Evolutionary conservation across 2,113 vertebrate species (phyloP).

Genomic region (Oenanthe oenanthe): DNA sequence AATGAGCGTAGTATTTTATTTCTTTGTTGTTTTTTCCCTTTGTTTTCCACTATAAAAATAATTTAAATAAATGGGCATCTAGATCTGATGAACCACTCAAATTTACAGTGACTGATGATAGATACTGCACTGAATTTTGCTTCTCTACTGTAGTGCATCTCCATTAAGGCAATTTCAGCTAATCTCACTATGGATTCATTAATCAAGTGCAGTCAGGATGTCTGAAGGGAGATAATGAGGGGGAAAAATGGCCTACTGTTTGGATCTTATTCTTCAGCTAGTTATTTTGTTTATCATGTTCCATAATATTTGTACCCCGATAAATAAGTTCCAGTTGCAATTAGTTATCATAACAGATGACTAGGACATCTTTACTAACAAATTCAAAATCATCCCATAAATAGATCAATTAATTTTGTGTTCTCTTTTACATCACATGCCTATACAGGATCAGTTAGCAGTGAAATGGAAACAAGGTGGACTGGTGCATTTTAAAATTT

Average conservation of each 20-base stretch:
- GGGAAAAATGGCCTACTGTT: not conserved
- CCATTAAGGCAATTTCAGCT: slow-evolving; percentile 64
- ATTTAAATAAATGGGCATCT: not conserved
- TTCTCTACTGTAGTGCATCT: slow-evolving; percentile 13
- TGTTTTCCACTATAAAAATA: not conserved
- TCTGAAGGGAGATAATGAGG: slow-evolving; percentile 56
- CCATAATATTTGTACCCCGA: not conserved
- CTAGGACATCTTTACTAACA: not conserved
- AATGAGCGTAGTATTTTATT: not conserved
- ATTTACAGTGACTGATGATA: slow-evolving; percentile 28
- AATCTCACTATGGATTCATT: slow-evolving; percentile 60
- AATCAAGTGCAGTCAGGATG: slow-evolving; percentile 61
- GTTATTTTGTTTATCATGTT: slow-evolving; percentile 21
- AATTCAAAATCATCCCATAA: not conserved
- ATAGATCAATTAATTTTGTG: not conserved
- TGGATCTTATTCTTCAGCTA: slow-evolving; percentile 20
- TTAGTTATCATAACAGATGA: not conserved
- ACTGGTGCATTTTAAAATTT: not conserved
- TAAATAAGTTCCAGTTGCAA: not conserved
- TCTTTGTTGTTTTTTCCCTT: not conserved
- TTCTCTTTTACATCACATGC: not conserved
- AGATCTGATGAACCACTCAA: slow-evolving; percentile 9
- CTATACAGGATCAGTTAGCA: not conserved
- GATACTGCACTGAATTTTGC: slow-evolving; percentile 18
- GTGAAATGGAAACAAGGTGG: not conserved